Conservation (phyloP, 2,113 vertebrate species). For the Heloderma charlesbogerti region DNA sequence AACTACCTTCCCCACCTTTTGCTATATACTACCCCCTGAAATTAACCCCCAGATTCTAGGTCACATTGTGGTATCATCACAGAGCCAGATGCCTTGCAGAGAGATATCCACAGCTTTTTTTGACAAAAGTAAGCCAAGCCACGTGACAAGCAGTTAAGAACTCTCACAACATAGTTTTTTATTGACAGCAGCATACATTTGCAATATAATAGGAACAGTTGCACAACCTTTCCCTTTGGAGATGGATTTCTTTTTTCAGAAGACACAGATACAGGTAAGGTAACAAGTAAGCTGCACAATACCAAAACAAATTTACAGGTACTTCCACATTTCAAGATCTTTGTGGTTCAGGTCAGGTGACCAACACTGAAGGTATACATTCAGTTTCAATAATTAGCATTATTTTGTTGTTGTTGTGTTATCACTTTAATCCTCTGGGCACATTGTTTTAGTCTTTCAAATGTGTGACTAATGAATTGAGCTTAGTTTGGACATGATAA, state of each 20-base stretch:
- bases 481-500: neutral
- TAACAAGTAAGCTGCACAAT: conserved; percentile 72
- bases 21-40: neutral
- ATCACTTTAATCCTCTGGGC: conserved; percentile 54
- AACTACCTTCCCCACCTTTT: neutral
- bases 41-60: neutral
- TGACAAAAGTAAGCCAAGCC: conserved; percentile 4
- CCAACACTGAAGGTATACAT: conserved; percentile 51
- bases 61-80: neutral
- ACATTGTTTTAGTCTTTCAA: conserved; percentile 49
- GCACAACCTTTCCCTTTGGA: conserved; percentile 69
- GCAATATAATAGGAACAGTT: conserved; percentile 70
- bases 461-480: conserved; percentile 28
- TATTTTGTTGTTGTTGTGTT: neutral
- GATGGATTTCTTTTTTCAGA: conserved; percentile 70
- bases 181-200: conserved; percentile 73
- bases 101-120: no score
- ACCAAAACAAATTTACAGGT: conserved; percentile 74
- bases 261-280: conserved; percentile 70
- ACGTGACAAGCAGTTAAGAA: conserved; percentile 65
- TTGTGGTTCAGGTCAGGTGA: conserved; percentile 59
- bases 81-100: neutral
- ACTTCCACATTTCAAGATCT: conserved; percentile 52
- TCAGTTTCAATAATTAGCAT: conserved; percentile 37
- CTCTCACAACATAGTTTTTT: conserved; percentile 74